Evolutionary conservation across 2,888 invertebrate genomes (phyloP).

Genomic region (Dryobota labecula): DNA sequence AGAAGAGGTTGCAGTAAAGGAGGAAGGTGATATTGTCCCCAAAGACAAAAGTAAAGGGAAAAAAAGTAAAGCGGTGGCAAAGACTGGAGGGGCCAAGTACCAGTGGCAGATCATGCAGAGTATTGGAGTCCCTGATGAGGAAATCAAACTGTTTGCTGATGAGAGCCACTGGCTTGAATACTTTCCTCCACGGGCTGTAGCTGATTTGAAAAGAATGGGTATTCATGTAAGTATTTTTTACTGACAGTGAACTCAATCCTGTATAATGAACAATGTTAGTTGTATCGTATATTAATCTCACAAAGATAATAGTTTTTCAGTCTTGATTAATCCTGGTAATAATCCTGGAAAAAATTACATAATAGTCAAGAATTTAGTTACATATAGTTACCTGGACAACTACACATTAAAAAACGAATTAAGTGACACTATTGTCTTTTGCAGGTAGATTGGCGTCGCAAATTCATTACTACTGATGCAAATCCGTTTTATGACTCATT

Average conservation of each 20-base stretch:
- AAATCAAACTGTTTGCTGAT: slow-evolving; percentile 97
- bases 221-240: slow-evolving; percentile 92
- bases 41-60: slow-evolving; percentile 95
- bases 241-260: background rate
- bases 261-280: too few relatives aligned
- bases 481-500: slow-evolving; percentile 99
- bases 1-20: slow-evolving; percentile 85
- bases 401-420: background rate
- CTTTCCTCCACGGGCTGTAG: slow-evolving; percentile 97
- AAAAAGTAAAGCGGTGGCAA: slow-evolving; percentile 98
- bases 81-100: slow-evolving; percentile 96
- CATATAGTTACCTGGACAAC: background rate
- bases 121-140: slow-evolving; percentile 96
- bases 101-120: slow-evolving; percentile 99
- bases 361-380: background rate
- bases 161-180: slow-evolving; percentile 98
- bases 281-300: background rate
- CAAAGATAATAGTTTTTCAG: background rate
- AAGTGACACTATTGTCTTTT: slow-evolving; percentile 9
- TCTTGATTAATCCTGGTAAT: background rate
- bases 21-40: slow-evolving; percentile 90
- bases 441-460: slow-evolving; percentile 98
- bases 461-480: slow-evolving; percentile 99
- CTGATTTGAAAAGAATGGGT: slow-evolving; percentile 97
- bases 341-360: background rate